phyloP scores from a whole-genome alignment of 2,888 invertebrate genomes.

The Listrodromus nycthemerus region DNA sequence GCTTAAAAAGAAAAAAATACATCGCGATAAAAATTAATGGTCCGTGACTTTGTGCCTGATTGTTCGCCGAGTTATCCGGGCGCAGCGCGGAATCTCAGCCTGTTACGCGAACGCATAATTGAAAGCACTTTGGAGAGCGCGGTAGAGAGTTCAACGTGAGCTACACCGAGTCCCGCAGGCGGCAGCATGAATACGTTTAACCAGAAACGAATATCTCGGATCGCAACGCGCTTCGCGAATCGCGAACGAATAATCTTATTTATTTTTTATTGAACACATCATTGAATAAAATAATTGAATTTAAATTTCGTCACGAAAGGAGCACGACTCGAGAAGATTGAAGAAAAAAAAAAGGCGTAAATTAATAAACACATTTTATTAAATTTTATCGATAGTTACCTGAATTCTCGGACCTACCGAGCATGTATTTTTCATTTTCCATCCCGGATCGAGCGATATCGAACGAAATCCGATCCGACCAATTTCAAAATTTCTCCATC shows the following conservation, averaged over 20 bases:
- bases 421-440: slow-evolving; percentile 2
- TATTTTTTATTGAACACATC: no score
- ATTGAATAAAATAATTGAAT: no score
- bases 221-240: slow-evolving; percentile 20
- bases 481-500: slow-evolving; percentile 1
- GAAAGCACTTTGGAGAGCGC: slow-evolving; percentile 81
- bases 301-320: no score
- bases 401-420: slow-evolving; percentile 54
- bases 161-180: background rate
- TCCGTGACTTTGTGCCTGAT: background rate
- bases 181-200: background rate
- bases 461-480: background rate
- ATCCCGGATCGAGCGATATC: background rate
- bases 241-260: background rate
- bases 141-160: slow-evolving; percentile 46
- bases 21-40: background rate
- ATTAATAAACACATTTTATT: slow-evolving; percentile 32
- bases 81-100: background rate
- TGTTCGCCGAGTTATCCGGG: background rate
- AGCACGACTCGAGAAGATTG: no score
- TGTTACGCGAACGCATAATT: slow-evolving; percentile 80
- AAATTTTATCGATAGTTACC: slow-evolving; percentile 66
- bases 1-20: background rate
- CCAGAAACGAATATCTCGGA: slow-evolving; percentile 43
- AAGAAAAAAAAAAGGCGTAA: no score